phyloP scores from a whole-genome alignment of 1,140 invertebrate species.

The Semibalanus balanoides region DNA sequence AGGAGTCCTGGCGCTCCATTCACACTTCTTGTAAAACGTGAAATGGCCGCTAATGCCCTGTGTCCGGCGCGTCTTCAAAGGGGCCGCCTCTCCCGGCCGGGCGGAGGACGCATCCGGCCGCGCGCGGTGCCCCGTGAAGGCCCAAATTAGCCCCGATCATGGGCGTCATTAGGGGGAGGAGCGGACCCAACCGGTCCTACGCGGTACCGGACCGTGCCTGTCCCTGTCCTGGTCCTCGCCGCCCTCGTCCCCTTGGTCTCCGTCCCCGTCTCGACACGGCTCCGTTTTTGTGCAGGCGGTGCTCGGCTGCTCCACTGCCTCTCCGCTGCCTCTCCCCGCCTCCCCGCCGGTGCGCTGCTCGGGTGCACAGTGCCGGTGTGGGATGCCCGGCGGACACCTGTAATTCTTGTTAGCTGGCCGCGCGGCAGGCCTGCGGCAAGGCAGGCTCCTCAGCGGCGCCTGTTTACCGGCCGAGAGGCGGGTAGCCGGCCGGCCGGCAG shows the following conservation, averaged over 20 bases:
- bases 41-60: not conserved
- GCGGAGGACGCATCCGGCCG: not conserved
- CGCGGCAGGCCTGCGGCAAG: not conserved
- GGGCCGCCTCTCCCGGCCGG: too few species aligned
- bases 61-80: not conserved
- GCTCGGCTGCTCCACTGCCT: not conserved
- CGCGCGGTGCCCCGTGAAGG: not conserved
- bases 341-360: not conserved
- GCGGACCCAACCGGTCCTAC: too few species aligned
- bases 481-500: not conserved
- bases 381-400: not conserved
- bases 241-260: too few species aligned
- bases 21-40: not conserved
- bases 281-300: not conserved
- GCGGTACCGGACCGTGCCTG: too few species aligned
- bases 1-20: not conserved
- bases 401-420: not conserved
- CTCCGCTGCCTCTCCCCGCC: too few species aligned
- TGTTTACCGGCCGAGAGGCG: too few species aligned
- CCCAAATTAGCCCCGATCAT: not conserved
- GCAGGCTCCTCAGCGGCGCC: not conserved
- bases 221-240: too few species aligned
- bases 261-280: not conserved
- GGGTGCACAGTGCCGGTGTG: not conserved
- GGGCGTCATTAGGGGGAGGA: not conserved